phyloP scores from a whole-genome alignment of 2,113 vertebrate genomes.

The Chaenocephalus aceratus region DNA sequence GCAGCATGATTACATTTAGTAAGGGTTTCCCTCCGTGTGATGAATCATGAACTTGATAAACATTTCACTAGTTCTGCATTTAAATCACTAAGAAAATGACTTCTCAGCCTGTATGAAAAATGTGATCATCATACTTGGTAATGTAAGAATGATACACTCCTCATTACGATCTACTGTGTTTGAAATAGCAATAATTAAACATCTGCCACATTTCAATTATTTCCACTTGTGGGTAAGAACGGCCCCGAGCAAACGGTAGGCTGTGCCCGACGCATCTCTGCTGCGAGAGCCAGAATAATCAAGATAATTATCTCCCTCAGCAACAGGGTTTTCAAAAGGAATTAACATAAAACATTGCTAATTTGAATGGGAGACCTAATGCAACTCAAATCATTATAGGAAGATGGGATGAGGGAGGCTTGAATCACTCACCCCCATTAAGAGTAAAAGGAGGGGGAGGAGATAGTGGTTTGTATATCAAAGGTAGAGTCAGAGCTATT shows the following conservation, averaged over 20 bases:
- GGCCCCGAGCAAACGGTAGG: slow-evolving; percentile 74
- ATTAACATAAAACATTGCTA: slow-evolving; percentile 81
- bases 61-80: slow-evolving; percentile 52
- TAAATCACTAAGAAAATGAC: slow-evolving; percentile 50
- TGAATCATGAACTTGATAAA: slow-evolving; percentile 54
- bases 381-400: slow-evolving; percentile 69
- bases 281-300: slow-evolving; percentile 82
- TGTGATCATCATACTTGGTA: slow-evolving; percentile 45
- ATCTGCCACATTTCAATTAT: slow-evolving; percentile 81
- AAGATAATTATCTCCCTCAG: slow-evolving; percentile 83
- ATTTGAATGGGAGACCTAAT: slow-evolving; percentile 76
- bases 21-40: slow-evolving; percentile 1
- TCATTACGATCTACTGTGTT: slow-evolving; percentile 67
- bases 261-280: slow-evolving; percentile 67
- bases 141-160: slow-evolving; percentile 67
- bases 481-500: slow-evolving; percentile 35
- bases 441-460: slow-evolving; percentile 29
- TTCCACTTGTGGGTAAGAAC: slow-evolving; percentile 78
- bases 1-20: slow-evolving; percentile 1
- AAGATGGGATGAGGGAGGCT: slow-evolving; percentile 30
- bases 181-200: slow-evolving; percentile 84
- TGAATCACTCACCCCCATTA: slow-evolving; percentile 53
- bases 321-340: slow-evolving; percentile 70
- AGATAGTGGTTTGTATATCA: slow-evolving; percentile 36
- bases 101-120: slow-evolving; percentile 43